These are phyloP conservation scores for Oceanodroma leucorhoa DNA, from an alignment of 2,797 vertebrate species.

Conservation along the genomic window DNA sequence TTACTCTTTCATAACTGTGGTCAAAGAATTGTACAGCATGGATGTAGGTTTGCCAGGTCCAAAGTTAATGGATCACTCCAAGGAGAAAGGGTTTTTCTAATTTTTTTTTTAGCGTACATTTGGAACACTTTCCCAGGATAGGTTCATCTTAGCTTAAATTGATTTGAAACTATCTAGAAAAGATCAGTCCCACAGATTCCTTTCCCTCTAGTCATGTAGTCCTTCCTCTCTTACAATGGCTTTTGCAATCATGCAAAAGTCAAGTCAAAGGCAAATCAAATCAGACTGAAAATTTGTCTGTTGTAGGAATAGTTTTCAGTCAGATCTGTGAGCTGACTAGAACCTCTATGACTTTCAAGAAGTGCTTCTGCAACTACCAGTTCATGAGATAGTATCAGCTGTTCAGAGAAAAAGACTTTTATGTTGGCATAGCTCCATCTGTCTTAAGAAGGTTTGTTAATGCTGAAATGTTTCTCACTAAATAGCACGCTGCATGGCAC, in stretches of 20 bases:
- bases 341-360: not conserved
- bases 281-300: not conserved
- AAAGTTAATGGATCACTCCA: not conserved
- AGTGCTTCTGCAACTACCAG: not conserved
- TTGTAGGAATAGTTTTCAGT: not conserved
- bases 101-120: not conserved
- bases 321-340: not conserved
- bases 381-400: not conserved
- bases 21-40: not conserved
- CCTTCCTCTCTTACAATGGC: accelerated
- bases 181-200: not conserved
- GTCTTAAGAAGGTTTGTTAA: not conserved
- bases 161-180: not conserved
- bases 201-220: not conserved
- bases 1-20: not conserved
- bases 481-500: not conserved
- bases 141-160: not conserved
- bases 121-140: not conserved
- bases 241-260: not conserved
- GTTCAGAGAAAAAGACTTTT: not conserved
- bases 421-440: not conserved
- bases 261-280: not conserved
- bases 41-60: not conserved
- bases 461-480: not conserved
- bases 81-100: not conserved